Evolutionary conservation across 30 jellyfish, hydroid and myxozoan species (phyloP).

Genomic region (Hydractinia symbiolongicarpus): DNA sequence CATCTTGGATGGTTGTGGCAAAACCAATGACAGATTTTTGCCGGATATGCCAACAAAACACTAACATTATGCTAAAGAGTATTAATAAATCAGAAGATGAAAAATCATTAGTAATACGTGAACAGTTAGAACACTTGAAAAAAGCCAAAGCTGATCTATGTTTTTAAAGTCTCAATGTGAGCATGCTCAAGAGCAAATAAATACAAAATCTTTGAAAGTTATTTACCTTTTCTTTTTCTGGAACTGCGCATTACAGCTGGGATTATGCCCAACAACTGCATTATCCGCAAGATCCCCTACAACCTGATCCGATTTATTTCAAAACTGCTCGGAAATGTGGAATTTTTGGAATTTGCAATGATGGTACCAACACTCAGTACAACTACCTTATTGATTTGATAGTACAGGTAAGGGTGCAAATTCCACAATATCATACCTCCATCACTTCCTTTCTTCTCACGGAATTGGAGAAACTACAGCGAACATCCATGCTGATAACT

Average conservation of each 20-base stretch:
- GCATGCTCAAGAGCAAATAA: not conserved
- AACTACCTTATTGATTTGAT: too few relatives aligned
- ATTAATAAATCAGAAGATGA: not conserved
- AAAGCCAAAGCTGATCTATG: too few relatives aligned
- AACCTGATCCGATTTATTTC: too few relatives aligned
- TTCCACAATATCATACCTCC: not conserved
- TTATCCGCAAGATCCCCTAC: too few relatives aligned
- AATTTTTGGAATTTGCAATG: too few relatives aligned
- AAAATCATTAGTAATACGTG: not conserved
- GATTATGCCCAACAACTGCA: constrained; percentile 11
- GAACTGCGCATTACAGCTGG: constrained; percentile 2
- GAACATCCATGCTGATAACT: constrained; percentile 7
- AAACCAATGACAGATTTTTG: too few relatives aligned
- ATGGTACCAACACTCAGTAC: too few relatives aligned
- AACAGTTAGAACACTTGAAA: not conserved
- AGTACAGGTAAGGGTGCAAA: constrained; percentile 2
- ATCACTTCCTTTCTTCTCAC: not conserved
- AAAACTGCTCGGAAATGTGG: too few relatives aligned
- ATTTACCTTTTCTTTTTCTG: not conserved
- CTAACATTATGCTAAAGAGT: not conserved
- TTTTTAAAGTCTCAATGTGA: not conserved
- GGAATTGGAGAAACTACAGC: constrained; percentile 3
- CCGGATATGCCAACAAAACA: not conserved
- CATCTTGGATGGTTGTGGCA: too few relatives aligned
- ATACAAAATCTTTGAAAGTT: not conserved